Evolutionary conservation across 2,888 invertebrate species (phyloP).

Genomic region (Agrochola macilenta): DNA sequence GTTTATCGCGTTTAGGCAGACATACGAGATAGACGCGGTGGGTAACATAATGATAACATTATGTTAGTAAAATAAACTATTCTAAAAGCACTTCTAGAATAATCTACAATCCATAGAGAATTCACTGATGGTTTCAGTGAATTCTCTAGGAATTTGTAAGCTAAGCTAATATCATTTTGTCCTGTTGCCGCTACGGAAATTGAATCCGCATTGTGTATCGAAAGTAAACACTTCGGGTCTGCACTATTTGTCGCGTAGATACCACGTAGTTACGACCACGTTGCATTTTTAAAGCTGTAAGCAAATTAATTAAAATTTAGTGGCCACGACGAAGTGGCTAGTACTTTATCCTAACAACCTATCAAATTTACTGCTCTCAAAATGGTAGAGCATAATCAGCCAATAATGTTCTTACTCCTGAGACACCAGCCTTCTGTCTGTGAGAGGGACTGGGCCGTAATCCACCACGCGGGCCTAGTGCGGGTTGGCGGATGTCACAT

Average conservation of each 20-base stretch:
- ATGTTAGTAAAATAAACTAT: background rate
- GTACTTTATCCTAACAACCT: background rate
- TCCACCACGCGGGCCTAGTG: no score
- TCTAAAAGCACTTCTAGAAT: background rate
- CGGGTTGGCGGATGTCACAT: no score
- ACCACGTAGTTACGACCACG: no score
- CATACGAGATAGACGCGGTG: no score
- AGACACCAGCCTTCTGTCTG: no score
- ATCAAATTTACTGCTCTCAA: background rate
- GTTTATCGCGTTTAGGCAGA: no score
- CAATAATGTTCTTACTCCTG: no score
- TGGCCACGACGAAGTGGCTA: background rate
- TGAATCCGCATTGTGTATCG: slow-evolving; percentile 23
- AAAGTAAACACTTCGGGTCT: slow-evolving; percentile 10
- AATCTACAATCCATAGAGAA: background rate
- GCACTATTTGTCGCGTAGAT: slow-evolving; percentile 25
- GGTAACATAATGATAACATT: no score
- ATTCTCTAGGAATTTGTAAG: slow-evolving; percentile 1
- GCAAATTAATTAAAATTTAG: background rate
- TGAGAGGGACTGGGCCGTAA: no score
- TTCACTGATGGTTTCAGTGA: background rate
- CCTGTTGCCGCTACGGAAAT: slow-evolving; percentile 26
- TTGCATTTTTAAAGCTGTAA: slow-evolving; percentile 19
- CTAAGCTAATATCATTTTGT: slow-evolving; percentile 18
- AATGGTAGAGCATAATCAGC: background rate